Base-by-base conservation (phyloP, 2,888 invertebrate species). In the Agrypnus murinus region DNA sequence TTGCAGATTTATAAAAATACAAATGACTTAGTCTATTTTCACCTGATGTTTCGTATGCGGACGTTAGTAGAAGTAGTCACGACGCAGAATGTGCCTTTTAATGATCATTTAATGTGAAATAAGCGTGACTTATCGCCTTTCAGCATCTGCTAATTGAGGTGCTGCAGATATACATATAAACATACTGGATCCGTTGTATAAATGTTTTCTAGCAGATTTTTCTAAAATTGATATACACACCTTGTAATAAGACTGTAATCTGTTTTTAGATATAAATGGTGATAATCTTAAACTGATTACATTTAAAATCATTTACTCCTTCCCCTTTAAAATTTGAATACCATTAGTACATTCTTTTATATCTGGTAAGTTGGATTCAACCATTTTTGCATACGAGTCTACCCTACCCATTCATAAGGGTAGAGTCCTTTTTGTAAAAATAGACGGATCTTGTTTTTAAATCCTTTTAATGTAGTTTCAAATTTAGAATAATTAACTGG, bases 281-380 rank as follows among this genome's bases (percentile, higher is more conserved):
- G n/a, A n/a, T n/a, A n/a, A n/a, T n/a, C n/a, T 43, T n/a, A 40
- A 40, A 40, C 40, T 40, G 6, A n/a, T 40, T 40, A 40, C 40
- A 40, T 5, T 40, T 40, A n/a, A 40, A 40, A 40, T 40, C 8
- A 9, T 40, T 40, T n/a, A n/a, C n/a, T n/a, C 40, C 40, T 9
- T 40, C 6, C 40, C n/a, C n/a, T 40, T 40, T n/a, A 40, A 45
- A 45, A 45, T 45, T 45, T 45, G 45, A 45, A 45, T 45, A 45
- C 45, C 45, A 45, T 45, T 45, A 14, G 45, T 45, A n/a, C n/a
- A n/a, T n/a, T n/a, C n/a, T n/a, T n/a, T 45, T 45, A 10, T 45
- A 45, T 45, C 14, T 45, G 45, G 45, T 45, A 45, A 45, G 15
- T 15, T 15, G 15, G 45, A 15, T 45, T 45, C 45, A 45, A 45